phyloP scores from a whole-genome alignment of 2,113 vertebrate genomes.

The Xerus inauris region DNA sequence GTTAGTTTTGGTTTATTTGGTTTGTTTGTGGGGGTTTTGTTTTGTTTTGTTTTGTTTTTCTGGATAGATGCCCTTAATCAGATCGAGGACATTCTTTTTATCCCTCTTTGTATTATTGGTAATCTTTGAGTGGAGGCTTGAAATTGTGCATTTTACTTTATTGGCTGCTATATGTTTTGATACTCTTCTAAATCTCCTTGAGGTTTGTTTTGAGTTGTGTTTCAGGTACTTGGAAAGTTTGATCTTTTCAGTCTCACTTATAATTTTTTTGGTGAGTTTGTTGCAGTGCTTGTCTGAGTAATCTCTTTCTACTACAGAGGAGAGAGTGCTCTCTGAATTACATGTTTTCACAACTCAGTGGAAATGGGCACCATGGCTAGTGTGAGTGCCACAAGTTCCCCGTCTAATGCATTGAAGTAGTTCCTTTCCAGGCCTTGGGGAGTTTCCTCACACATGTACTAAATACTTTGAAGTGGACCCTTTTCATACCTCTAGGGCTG shows the following conservation, averaged over 20 bases:
- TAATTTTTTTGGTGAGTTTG: not conserved
- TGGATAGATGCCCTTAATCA: not conserved
- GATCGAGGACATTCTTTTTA: not conserved
- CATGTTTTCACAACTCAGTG: not conserved
- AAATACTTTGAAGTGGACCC: not conserved
- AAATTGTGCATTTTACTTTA: not conserved
- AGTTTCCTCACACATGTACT: not conserved
- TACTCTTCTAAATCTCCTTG: not conserved
- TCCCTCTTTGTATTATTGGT: not conserved
- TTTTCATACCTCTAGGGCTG: not conserved
- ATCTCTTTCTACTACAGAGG: not conserved
- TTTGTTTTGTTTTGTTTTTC: not conserved
- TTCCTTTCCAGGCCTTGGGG: not conserved
- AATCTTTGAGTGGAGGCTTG: not conserved
- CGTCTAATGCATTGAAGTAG: not conserved
- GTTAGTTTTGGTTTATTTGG: not conserved
- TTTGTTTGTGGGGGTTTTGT: too few relatives aligned
- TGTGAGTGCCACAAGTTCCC: not conserved
- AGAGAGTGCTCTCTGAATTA: not conserved
- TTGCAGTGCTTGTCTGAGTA: not conserved
- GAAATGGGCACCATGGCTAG: not conserved
- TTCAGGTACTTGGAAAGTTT: constrained; percentile 17
- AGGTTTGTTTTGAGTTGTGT: constrained; percentile 1
- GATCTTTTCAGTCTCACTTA: not conserved
- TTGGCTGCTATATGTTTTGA: not conserved